A percentile compares a stretch with the other conserved stretches of the same genome.
phyloP scores from a whole-genome alignment of 2,797 vertebrate species.

The Aphelocoma californica region DNA sequence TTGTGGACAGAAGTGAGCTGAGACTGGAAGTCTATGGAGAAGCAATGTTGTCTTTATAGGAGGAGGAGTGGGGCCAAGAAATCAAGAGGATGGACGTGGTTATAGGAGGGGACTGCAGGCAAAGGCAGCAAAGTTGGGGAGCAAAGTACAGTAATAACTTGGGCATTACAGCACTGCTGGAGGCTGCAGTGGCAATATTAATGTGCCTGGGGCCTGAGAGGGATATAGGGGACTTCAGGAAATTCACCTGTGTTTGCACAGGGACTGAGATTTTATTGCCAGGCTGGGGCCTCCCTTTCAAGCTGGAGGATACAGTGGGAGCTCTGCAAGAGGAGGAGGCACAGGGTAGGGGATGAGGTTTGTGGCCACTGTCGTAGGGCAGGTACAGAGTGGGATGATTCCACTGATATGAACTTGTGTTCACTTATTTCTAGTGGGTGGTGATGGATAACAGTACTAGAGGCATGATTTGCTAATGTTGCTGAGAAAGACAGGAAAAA shows the following conservation, averaged over 20 bases:
- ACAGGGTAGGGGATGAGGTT: background rate
- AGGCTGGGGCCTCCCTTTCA: background rate
- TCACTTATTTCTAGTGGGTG: background rate
- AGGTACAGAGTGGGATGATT: background rate
- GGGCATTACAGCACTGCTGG: background rate
- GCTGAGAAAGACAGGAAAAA: background rate
- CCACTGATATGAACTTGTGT: background rate
- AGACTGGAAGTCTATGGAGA: background rate
- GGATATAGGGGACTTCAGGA: background rate
- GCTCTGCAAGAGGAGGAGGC: background rate
- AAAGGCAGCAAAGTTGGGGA: background rate
- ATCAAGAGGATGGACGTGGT: accelerated
- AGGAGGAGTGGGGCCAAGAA: background rate
- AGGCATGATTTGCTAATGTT: background rate
- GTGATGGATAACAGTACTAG: background rate
- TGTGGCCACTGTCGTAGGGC: accelerated
- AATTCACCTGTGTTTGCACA: background rate
- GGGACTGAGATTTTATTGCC: background rate
- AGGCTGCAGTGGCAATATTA: background rate
- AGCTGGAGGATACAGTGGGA: background rate
- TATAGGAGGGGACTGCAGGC: background rate
- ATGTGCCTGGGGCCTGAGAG: background rate
- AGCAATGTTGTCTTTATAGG: background rate
- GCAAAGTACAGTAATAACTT: background rate
- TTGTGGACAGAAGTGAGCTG: background rate